These are phyloP conservation scores for Perizoma affinitatum DNA, from an alignment of 2,888 invertebrate genomes.

Conservation along the genomic window DNA sequence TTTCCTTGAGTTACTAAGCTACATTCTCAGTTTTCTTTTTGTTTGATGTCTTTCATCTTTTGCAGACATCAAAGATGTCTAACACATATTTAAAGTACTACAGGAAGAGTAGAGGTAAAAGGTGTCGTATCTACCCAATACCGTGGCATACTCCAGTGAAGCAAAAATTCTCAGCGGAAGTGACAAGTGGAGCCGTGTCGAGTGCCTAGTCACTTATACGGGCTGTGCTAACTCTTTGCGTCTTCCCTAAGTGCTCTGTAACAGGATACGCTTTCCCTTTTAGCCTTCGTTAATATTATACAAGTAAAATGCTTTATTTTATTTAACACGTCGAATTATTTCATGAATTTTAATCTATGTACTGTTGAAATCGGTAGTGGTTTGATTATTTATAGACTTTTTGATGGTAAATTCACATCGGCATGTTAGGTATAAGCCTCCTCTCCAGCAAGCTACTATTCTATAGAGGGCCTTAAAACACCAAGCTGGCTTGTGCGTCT, in stretches of 20 bases:
- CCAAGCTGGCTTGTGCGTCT: too few species aligned
- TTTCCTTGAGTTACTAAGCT: not conserved
- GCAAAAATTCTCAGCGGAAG: constrained; percentile 24
- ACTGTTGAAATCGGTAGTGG: not conserved
- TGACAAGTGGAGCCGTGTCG: constrained; percentile 25
- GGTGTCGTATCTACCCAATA: not conserved
- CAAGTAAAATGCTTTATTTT: constrained; percentile 32
- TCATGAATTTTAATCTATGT: constrained; percentile 11
- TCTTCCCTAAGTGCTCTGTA: constrained; percentile 49
- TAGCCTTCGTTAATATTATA: constrained; percentile 42
- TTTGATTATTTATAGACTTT: not conserved
- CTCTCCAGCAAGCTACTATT: too few species aligned
- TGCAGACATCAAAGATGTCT: constrained; percentile 7
- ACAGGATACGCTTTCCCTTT: constrained; percentile 41
- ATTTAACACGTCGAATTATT: constrained; percentile 22
- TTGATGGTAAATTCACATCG: too few species aligned
- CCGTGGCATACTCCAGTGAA: constrained; percentile 8
- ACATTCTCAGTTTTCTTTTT: too few species aligned
- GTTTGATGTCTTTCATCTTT: not conserved
- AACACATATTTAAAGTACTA: too few species aligned
- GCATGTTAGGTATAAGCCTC: too few species aligned
- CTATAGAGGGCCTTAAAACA: too few species aligned
- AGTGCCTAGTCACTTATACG: constrained; percentile 37
- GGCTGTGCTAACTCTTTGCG: constrained; percentile 38
- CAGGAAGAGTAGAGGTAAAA: not conserved